Percentiles rank a stretch among this genome's conserved stretches.
These are phyloP conservation scores for Parazoanthus atlanticus DNA, from an alignment of 92 coral and sea anemone genomes.

Conservation along the genomic window DNA sequence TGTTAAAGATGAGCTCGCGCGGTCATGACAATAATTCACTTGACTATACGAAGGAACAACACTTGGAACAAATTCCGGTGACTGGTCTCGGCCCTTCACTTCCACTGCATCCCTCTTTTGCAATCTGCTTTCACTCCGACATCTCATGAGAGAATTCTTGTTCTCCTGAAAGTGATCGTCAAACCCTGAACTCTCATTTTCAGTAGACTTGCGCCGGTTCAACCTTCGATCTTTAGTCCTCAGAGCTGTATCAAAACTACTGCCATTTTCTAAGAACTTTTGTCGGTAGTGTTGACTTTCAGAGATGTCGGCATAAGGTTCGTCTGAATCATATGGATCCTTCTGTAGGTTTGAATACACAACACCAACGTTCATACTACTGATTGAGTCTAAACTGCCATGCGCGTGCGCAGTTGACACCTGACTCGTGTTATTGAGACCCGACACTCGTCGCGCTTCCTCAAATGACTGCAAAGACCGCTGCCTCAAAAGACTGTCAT, in stretches of 20 bases:
- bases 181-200: neutral
- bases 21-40: slow-evolving; percentile 1
- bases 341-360: slow-evolving; percentile 1
- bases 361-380: neutral
- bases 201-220: neutral
- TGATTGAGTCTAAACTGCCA: neutral
- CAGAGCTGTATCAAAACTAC: neutral
- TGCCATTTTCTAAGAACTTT: neutral
- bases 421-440: neutral
- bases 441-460: slow-evolving; percentile 55
- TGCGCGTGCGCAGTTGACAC: neutral
- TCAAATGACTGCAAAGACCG: slow-evolving; percentile 69
- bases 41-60: slow-evolving; percentile 25
- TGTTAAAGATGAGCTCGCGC: neutral
- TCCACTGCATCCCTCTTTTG: slow-evolving; percentile 4
- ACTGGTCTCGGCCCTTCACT: slow-evolving; percentile 36
- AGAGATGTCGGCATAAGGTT: neutral
- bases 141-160: slow-evolving; percentile 13
- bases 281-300: neutral
- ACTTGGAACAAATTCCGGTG: slow-evolving; percentile 47
- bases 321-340: neutral
- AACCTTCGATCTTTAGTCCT: neutral
- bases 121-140: slow-evolving; percentile 47
- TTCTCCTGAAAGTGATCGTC: slow-evolving; percentile 13
- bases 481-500: neutral